A percentile compares a stretch with the other conserved stretches of the same genome.
Evolutionary conservation across 2,888 invertebrate genomes (phyloP).

Genomic region (Perithous albicinctus): DNA sequence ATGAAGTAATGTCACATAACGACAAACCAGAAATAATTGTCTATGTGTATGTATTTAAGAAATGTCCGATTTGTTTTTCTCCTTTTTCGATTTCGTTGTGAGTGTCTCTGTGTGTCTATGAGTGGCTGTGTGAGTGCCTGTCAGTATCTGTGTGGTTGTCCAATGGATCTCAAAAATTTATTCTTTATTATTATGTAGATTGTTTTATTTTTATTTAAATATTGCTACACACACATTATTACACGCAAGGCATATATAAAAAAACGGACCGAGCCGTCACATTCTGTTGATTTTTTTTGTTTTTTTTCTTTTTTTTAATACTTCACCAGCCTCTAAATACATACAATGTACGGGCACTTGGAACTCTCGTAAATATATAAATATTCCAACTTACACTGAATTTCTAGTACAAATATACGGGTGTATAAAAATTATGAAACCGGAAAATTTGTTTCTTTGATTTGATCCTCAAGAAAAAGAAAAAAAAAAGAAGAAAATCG

Average conservation of each 20-base stretch:
- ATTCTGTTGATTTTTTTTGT: slow-evolving; percentile 12
- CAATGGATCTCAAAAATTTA: no score
- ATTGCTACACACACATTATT: slow-evolving; percentile 42
- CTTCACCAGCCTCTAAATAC: slow-evolving; percentile 32
- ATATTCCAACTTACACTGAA: slow-evolving; percentile 20
- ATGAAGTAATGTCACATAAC: no score
- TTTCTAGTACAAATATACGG: slow-evolving; percentile 52
- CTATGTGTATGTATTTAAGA: no score
- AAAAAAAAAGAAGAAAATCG: neutral
- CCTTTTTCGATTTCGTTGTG: no score
- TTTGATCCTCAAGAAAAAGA: slow-evolving; percentile 39
- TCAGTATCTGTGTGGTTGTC: no score
- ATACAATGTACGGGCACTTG: slow-evolving; percentile 25
- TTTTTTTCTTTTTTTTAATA: slow-evolving; percentile 13
- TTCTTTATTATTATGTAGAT: no score
- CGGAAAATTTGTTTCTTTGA: slow-evolving; percentile 32
- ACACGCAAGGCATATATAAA: slow-evolving; percentile 44
- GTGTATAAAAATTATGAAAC: slow-evolving; percentile 47
- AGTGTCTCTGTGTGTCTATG: no score
- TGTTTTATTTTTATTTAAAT: slow-evolving; percentile 45
- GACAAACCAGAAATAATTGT: no score
- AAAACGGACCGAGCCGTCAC: slow-evolving; percentile 25
- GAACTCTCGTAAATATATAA: slow-evolving; percentile 24
- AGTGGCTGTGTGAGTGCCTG: no score
- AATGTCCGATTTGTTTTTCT: no score